These are phyloP conservation scores for Megamerina dolium DNA, from an alignment of 2,888 invertebrate genomes.

Conservation along the genomic window DNA sequence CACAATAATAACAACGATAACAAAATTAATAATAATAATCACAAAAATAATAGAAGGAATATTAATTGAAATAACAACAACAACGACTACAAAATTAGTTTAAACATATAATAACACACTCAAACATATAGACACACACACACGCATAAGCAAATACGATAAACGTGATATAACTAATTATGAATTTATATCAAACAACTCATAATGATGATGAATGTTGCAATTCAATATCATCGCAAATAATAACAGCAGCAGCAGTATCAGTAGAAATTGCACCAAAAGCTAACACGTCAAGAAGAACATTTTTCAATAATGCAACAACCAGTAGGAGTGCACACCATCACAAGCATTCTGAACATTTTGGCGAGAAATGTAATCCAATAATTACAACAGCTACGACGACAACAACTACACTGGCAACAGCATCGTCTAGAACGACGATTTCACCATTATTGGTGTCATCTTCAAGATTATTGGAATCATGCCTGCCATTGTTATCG, in stretches of 20 bases:
- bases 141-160: not conserved
- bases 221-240: constrained; percentile 25
- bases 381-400: constrained; percentile 14
- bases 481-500: not conserved
- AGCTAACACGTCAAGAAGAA: no score
- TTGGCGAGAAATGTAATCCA: no score
- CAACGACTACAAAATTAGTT: not conserved
- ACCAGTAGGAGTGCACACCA: no score
- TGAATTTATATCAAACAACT: constrained; percentile 23
- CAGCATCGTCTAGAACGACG: not conserved
- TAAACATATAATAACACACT: not conserved
- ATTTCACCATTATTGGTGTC: no score
- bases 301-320: no score
- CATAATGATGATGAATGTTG: constrained; percentile 27
- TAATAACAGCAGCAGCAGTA: constrained; percentile 14
- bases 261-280: constrained; percentile 7
- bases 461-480: no score
- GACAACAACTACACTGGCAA: constrained; percentile 4
- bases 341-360: no score
- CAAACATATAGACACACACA: not conserved
- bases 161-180: constrained; percentile 17
- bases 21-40: no score
- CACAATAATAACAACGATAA: no score
- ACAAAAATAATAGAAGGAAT: not conserved
- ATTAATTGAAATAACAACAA: not conserved